Base-by-base conservation (phyloP, 1,140 invertebrate genomes). In the Scaptodrosophila lebanonensis region DNA sequence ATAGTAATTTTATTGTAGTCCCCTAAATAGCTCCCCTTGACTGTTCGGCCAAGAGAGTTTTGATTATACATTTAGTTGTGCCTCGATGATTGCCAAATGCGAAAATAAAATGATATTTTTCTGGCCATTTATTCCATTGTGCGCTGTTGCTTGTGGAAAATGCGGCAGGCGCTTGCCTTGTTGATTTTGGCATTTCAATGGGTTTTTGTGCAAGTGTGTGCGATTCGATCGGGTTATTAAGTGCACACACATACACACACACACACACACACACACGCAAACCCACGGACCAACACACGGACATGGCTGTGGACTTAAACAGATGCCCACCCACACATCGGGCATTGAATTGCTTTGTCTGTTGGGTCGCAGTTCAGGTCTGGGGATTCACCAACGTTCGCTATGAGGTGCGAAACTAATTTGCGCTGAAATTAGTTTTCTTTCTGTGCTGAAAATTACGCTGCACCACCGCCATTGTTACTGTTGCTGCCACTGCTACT, bases 381-480 rank as follows among this genome's bases (percentile, higher is more conserved):
- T 25, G 3, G 22, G 8, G 3, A 4, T 25, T 25, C 22, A 25
- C n/a, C n/a, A n/a, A 53, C 63, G 44, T 53, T 73, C 64, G 48
- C 39, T 54, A 63, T 79, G 73, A 79, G 73, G 73, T 79, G 73
- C 73, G 73, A 79, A 79, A 79, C 73, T 73, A 79, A 79, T 79
- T 79, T 79, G 73, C 75, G 75, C 73, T 65, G 75, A 82, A 79
- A 79, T 79, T 82, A 79, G 73, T 79, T 79, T 79, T 79, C 73
- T 82, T 79, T 82, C 68, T 68, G 40, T 56, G 45, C 45, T 54
- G 45, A 68, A 67, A 71, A 79, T 56, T 58, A 52, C 65, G 60
- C 45, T 71, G 72, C 72, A 77, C 58, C 67, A 72, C 72, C 53
- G 29, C 43, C n/a, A n/a, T n/a, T n/a, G n/a, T n/a, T n/a, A n/a